Evolutionary conservation across 1,140 invertebrate species (phyloP).

Genomic region (Hylyphantes graminicola): DNA sequence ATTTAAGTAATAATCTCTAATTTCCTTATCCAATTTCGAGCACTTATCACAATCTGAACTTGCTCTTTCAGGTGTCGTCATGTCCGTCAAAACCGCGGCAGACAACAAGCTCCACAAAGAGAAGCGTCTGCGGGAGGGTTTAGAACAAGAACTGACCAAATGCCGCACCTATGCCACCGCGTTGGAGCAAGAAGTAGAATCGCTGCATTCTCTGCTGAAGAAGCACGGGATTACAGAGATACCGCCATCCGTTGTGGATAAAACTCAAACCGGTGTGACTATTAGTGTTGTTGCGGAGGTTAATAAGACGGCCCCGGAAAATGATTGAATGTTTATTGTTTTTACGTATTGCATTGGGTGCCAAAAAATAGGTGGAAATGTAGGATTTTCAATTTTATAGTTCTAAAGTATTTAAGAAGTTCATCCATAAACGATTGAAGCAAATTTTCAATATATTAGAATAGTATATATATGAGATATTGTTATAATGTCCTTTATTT

Average conservation of each 20-base stretch:
- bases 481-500: too few relatives aligned
- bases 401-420: too few relatives aligned
- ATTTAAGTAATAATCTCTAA: too few relatives aligned
- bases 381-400: too few relatives aligned
- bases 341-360: too few relatives aligned
- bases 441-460: too few relatives aligned
- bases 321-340: too few relatives aligned
- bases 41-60: not conserved
- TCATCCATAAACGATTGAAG: too few relatives aligned
- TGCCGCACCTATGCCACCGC: slow-evolving; percentile 64
- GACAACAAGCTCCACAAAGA: slow-evolving; percentile 67
- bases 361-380: too few relatives aligned
- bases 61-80: slow-evolving; percentile 66
- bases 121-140: slow-evolving; percentile 63
- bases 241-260: slow-evolving; percentile 39
- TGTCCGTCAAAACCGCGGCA: slow-evolving; percentile 67
- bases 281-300: slow-evolving; percentile 59
- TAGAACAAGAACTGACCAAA: slow-evolving; percentile 67
- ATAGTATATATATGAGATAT: too few relatives aligned
- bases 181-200: slow-evolving; percentile 55
- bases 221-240: slow-evolving; percentile 39
- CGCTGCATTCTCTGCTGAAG: slow-evolving; percentile 36
- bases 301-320: slow-evolving; percentile 28
- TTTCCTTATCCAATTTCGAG: too few relatives aligned
- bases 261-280: slow-evolving; percentile 6